Evolutionary conservation across 2,113 vertebrate species (phyloP), one percentile per base, ranked within the genome.

Genomic region (Phoenicopterus ruber): DNA sequence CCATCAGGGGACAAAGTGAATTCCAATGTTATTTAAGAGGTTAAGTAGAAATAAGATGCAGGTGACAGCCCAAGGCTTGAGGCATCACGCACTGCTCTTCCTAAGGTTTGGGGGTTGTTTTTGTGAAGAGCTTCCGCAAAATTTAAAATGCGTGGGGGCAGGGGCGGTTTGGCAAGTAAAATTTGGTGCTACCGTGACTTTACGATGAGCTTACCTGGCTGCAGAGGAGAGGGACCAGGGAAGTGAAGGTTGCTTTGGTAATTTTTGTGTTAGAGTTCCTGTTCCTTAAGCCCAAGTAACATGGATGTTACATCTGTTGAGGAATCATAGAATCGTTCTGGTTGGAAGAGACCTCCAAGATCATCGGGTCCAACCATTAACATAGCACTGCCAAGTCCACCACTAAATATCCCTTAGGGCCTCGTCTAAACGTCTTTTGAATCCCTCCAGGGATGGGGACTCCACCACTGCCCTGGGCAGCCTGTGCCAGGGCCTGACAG

Each of bases 1-100:
- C 97, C 97, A 96, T 98, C 97, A 91, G 98, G 98, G 97, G 97
- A 98, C 96, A 94, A 89, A 97, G 88, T 96, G 98, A 98, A 96
- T 98, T 98, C 97, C 97, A 95, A 86, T 86, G 97, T 96, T 91
- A 72, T 97, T 97, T 63, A 94, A 95, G 96, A 97, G 95, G 93
- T 80, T 94, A 97, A 97, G 95, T 89, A 97, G 97, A 97, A 96
- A 97, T 78, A 96, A 86, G 96, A 97, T 96, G 96, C 97, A 97
- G 97, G 95, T 97, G 95, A 96, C 89, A 79, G 92, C 93, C 92
- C 86, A 95, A 94, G 95, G 96, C 96, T 91, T 83, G 77, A 74
- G 95, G 83, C 90, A 88, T 94, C 55, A 4, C 10, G 18, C 77
- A 3, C 59, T 69, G 46, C 71, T 88, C 63, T 93, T 92, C 82